phyloP scores from a whole-genome alignment of 1,140 invertebrate species.

The Philopotamus ludificatus region DNA sequence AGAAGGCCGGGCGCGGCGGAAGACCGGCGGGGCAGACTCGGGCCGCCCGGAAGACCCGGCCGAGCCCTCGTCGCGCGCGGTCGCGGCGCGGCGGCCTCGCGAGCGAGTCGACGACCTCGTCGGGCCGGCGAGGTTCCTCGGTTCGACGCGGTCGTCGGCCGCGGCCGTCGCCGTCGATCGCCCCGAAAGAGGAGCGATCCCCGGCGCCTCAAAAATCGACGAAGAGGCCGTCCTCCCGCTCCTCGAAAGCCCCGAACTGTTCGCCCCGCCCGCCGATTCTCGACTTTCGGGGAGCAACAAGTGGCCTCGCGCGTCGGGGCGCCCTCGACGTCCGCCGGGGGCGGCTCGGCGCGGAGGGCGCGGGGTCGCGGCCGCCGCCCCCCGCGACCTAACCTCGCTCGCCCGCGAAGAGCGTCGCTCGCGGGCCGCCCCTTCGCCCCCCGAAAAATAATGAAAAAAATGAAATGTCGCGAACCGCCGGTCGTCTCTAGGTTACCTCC shows the following conservation, averaged over 20 bases:
- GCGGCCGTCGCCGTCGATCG: not conserved
- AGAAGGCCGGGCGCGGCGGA: not conserved
- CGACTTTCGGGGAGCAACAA: not conserved
- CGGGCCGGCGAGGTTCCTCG: not conserved
- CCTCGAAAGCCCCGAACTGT: too few relatives aligned
- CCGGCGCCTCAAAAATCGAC: too few relatives aligned
- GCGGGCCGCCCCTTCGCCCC: too few relatives aligned
- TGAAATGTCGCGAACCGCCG: too few relatives aligned
- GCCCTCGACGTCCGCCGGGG: not conserved
- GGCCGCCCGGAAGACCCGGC: too few relatives aligned
- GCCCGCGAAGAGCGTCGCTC: too few relatives aligned
- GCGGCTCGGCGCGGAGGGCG: not conserved
- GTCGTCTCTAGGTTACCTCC: too few relatives aligned
- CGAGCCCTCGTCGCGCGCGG: not conserved
- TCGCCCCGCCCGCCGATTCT: too few relatives aligned
- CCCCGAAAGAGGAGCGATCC: not conserved
- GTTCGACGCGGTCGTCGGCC: slow-evolving; percentile 11
- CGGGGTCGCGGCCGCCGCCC: not conserved
- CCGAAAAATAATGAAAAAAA: too few relatives aligned
- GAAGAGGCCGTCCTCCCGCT: too few relatives aligned
- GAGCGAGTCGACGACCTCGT: not conserved
- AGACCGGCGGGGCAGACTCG: not conserved
- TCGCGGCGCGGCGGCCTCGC: not conserved
- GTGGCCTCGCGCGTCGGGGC: not conserved
- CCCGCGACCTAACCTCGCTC: too few relatives aligned